A percentile compares a stretch with the other conserved stretches of the same genome.
Conservation (phyloP, 2,113 vertebrate species). For the Microtus richardsoni region DNA sequence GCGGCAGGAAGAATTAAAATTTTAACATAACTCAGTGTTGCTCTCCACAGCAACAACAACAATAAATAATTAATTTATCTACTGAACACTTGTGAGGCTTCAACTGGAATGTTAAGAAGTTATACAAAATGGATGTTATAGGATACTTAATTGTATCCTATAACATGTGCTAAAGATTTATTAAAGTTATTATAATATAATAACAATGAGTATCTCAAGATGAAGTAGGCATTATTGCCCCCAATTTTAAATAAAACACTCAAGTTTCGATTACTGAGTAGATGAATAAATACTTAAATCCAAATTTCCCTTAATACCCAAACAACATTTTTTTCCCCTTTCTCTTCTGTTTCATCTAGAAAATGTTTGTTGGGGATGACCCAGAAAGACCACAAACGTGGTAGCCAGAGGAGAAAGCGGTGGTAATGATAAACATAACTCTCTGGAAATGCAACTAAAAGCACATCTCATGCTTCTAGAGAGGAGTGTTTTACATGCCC, state of each 20-base stretch:
- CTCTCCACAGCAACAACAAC: not conserved
- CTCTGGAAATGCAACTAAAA: not conserved
- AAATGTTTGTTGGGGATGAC: not conserved
- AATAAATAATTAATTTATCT: not conserved
- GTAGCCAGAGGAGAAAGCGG: not conserved
- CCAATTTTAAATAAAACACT: not conserved
- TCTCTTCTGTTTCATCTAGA: not conserved
- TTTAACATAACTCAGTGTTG: not conserved
- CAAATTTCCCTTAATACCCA: not conserved
- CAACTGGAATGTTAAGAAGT: not conserved
- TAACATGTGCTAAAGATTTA: not conserved
- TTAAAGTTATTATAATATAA: not conserved
- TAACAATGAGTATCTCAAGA: not conserved
- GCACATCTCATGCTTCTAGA: rapidly evolving
- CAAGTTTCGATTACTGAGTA: not conserved
- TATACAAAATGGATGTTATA: not conserved
- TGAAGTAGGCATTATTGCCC: not conserved
- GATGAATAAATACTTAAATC: not conserved
- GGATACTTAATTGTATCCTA: not conserved
- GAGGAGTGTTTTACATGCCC: rapidly evolving
- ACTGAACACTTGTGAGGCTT: not conserved
- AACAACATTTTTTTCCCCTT: not conserved
- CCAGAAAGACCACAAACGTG: not conserved
- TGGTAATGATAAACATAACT: not conserved
- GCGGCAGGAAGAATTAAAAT: not conserved